A percentile compares a stretch with the other conserved stretches of the same genome.
These are phyloP conservation scores for Conus betulinus DNA, from an alignment of 1,140 invertebrate species.

Conservation along the genomic window DNA sequence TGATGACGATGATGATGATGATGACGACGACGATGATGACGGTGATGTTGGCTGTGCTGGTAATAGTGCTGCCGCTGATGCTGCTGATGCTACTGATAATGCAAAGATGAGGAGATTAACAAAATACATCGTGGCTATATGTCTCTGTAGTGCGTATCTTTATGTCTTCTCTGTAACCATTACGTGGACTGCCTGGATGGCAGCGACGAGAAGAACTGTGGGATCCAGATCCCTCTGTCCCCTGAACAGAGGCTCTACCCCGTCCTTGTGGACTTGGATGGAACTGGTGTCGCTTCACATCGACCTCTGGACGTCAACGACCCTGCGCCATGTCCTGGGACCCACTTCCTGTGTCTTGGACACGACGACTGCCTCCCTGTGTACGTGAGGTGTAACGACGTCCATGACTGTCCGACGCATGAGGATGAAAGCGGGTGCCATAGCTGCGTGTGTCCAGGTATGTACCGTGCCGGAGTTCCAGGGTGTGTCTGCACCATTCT, in stretches of 20 bases:
- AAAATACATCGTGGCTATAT: too few species aligned
- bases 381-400: constrained; percentile 12
- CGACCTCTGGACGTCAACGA: not conserved
- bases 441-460: constrained; percentile 33
- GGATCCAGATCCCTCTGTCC: not conserved
- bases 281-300: not conserved
- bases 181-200: not conserved
- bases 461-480: constrained; percentile 28
- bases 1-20: too few species aligned
- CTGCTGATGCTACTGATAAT: too few species aligned
- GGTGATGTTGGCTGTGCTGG: too few species aligned
- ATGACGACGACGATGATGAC: not conserved
- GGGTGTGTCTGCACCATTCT: constrained; percentile 16
- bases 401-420: constrained; percentile 8
- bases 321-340: not conserved
- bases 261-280: not conserved
- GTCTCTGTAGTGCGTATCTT: not conserved
- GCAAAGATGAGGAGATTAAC: too few species aligned
- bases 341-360: not conserved
- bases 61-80: too few species aligned
- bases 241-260: not conserved
- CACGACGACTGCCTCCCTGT: not conserved
- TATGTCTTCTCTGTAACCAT: not conserved
- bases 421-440: constrained; percentile 10
- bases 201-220: not conserved